phyloP scores from a whole-genome alignment of 1,140 invertebrate genomes.

The Cotesia chilonis region DNA sequence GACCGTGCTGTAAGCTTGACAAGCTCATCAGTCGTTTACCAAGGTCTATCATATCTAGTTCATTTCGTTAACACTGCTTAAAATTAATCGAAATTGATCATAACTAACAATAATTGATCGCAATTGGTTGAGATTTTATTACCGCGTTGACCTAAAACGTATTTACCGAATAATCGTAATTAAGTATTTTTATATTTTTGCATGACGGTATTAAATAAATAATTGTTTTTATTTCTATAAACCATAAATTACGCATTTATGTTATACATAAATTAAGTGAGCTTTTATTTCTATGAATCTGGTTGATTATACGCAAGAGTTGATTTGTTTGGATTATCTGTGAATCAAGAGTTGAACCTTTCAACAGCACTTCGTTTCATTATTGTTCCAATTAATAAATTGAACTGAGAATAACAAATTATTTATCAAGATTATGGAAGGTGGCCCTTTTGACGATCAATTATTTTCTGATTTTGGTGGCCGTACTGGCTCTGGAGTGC shows the following conservation, averaged over 20 bases:
- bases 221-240: not conserved
- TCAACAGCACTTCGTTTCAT: not conserved
- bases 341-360: slow-evolving; percentile 8
- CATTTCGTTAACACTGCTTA: slow-evolving; percentile 63
- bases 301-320: slow-evolving; percentile 32
- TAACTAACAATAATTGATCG: slow-evolving; percentile 64
- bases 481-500: slow-evolving; percentile 68
- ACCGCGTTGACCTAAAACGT: slow-evolving; percentile 41
- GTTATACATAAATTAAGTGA: not conserved
- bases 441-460: slow-evolving; percentile 59
- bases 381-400: not conserved
- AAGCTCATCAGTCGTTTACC: slow-evolving; percentile 50
- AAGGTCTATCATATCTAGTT: slow-evolving; percentile 53
- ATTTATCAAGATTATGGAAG: slow-evolving; percentile 70
- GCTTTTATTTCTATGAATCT: slow-evolving; percentile 30
- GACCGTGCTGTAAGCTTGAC: slow-evolving; percentile 39
- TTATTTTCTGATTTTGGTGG: slow-evolving; percentile 69
- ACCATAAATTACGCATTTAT: slow-evolving; percentile 1
- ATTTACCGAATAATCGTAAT: slow-evolving; percentile 13
- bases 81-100: slow-evolving; percentile 67
- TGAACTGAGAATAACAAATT: slow-evolving; percentile 3
- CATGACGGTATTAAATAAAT: slow-evolving; percentile 45
- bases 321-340: slow-evolving; percentile 24
- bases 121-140: slow-evolving; percentile 64
- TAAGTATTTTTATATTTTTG: slow-evolving; percentile 39